Conservation (phyloP, 2,797 vertebrate genomes). For the Nothura maculosa region DNA sequence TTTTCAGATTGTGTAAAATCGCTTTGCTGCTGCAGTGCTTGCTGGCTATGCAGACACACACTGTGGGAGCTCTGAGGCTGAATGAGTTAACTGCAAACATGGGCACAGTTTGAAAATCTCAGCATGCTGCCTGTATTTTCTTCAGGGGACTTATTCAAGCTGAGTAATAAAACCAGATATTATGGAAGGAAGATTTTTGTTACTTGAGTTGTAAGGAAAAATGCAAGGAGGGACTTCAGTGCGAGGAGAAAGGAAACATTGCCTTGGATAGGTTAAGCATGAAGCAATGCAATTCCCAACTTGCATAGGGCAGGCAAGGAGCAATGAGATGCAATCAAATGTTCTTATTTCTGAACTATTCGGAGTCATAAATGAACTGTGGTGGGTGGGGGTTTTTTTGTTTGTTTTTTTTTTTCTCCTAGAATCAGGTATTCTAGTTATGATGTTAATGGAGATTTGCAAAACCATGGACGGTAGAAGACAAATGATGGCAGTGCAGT, state of each 20-base stretch:
- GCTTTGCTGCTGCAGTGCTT: neutral
- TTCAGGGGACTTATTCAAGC: neutral
- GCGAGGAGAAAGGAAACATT: neutral
- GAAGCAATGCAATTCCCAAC: conserved; percentile 1
- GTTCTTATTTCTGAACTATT: neutral
- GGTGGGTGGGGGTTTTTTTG: too few relatives aligned
- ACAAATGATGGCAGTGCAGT: neutral
- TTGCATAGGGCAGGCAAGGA: neutral
- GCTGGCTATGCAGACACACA: neutral
- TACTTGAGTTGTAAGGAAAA: conserved; percentile 21
- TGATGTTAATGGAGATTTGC: conserved; percentile 39
- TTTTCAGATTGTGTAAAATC: conserved; percentile 44
- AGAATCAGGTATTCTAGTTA: neutral
- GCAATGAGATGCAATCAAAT: neutral
- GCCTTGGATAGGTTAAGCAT: neutral
- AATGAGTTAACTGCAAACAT: conserved; percentile 52
- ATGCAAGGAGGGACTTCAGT: conserved; percentile 4
- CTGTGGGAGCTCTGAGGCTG: conserved; percentile 23
- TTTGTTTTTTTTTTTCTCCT: neutral
- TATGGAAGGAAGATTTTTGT: neutral
- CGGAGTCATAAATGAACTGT: neutral
- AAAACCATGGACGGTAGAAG: conserved; percentile 13
- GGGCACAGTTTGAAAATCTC: conserved; percentile 21
- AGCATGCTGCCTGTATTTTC: conserved; percentile 2
- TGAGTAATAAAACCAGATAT: neutral